Conservation (phyloP, 2,888 invertebrate species). For the Plebejus melissa region DNA sequence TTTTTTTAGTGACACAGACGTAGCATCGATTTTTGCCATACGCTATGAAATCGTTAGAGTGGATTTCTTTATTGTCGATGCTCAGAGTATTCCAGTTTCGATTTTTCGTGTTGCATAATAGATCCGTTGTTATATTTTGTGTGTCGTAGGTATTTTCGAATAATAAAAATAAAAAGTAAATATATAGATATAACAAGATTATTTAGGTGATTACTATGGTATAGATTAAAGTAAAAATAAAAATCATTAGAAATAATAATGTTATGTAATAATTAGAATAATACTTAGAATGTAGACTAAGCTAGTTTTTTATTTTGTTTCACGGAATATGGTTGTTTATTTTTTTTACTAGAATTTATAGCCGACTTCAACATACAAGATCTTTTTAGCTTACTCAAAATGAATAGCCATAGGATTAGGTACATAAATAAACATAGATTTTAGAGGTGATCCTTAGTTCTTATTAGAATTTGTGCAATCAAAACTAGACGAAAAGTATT, state of each 20-base stretch:
- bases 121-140: constrained; percentile 66
- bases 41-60: constrained; percentile 69
- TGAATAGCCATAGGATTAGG: neutral
- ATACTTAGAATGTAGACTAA: constrained; percentile 68
- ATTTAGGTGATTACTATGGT: constrained; percentile 67
- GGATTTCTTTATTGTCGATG: constrained; percentile 67
- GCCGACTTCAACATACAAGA: constrained; percentile 7
- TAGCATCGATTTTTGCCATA: constrained; percentile 68
- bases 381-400: neutral
- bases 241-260: constrained; percentile 57
- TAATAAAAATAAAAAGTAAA: constrained; percentile 68
- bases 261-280: constrained; percentile 57
- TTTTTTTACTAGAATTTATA: neutral
- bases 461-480: neutral
- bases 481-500: neutral
- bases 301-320: constrained; percentile 46
- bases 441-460: neutral
- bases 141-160: constrained; percentile 67
- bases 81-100: constrained; percentile 67
- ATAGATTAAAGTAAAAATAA: constrained; percentile 68
- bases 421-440: neutral
- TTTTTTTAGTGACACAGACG: constrained; percentile 60
- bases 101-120: constrained; percentile 74
- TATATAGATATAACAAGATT: constrained; percentile 66
- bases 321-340: constrained; percentile 28